Evolutionary conservation across 2,888 invertebrate species (phyloP).

Genomic region (Caenorhabditis zanzibari): DNA sequence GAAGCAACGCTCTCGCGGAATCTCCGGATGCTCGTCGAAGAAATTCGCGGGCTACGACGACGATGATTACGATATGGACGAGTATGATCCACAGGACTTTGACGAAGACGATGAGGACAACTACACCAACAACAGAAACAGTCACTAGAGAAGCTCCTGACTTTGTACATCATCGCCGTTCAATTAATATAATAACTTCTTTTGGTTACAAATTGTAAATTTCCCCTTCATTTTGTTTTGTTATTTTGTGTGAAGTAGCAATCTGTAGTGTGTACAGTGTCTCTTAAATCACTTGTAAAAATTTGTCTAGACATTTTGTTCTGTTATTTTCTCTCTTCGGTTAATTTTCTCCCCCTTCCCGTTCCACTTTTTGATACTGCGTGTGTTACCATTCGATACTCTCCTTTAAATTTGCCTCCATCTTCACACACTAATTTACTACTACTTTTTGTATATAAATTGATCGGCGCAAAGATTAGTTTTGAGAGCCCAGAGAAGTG

Average conservation of each 20-base stretch:
- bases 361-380: slow-evolving; percentile 37
- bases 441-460: slow-evolving; percentile 35
- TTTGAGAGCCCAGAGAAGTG: background rate
- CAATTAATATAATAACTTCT: slow-evolving; percentile 12
- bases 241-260: slow-evolving; percentile 42
- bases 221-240: slow-evolving; percentile 3
- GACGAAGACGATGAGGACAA: slow-evolving; percentile 50
- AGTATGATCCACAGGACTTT: slow-evolving; percentile 33
- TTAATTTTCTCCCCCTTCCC: slow-evolving; percentile 6
- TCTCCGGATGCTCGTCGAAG: slow-evolving; percentile 60
- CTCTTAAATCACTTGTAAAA: slow-evolving; percentile 1
- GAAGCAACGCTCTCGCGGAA: slow-evolving; percentile 62
- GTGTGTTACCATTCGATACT: slow-evolving; percentile 37
- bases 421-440: slow-evolving; percentile 32
- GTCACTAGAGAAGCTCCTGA: background rate
- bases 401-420: slow-evolving; percentile 11
- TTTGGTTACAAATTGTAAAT: slow-evolving; percentile 14
- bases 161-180: slow-evolving; percentile 22
- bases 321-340: slow-evolving; percentile 33
- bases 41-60: slow-evolving; percentile 58
- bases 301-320: slow-evolving; percentile 41
- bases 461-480: slow-evolving; percentile 27
- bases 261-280: slow-evolving; percentile 23
- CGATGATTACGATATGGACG: slow-evolving; percentile 38
- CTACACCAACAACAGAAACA: slow-evolving; percentile 25